Percentiles rank a stretch among this genome's conserved stretches.
Conservation (phyloP, 2,797 vertebrate genomes). For the Esox lucius region DNA sequence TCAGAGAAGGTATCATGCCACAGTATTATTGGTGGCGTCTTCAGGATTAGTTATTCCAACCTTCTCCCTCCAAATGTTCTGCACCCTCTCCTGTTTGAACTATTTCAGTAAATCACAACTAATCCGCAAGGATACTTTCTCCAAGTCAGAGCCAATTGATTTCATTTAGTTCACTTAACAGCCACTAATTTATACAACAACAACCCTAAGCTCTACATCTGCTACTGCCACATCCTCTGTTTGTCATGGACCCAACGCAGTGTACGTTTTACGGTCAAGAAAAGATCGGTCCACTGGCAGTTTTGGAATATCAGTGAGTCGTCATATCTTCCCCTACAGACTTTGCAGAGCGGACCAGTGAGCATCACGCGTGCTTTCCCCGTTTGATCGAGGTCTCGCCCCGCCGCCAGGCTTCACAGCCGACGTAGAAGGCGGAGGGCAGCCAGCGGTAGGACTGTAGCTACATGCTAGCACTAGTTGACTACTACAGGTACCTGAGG, state of each 20-base stretch:
- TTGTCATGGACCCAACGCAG: conserved; percentile 7
- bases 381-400: conserved; percentile 35
- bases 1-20: neutral
- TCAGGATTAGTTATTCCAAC: neutral
- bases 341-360: conserved; percentile 23
- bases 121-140: neutral
- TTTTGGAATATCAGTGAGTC: neutral
- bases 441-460: neutral
- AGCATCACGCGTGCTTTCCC: conserved; percentile 34
- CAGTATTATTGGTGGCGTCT: neutral
- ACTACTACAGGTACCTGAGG: conserved; percentile 16
- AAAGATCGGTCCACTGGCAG: neutral
- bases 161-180: neutral
- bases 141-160: conserved; percentile 2
- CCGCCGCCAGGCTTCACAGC: conserved; percentile 35
- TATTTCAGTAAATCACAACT: neutral
- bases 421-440: conserved; percentile 38
- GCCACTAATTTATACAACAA: neutral
- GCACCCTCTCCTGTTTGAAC: neutral
- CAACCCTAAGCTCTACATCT: neutral
- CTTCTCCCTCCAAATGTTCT: neutral
- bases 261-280: neutral
- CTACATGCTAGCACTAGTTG: conserved; percentile 20
- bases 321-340: neutral
- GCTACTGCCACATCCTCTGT: neutral